Conservation (phyloP, 1,140 invertebrate species). For the Drosophila pseudoananassae region DNA sequence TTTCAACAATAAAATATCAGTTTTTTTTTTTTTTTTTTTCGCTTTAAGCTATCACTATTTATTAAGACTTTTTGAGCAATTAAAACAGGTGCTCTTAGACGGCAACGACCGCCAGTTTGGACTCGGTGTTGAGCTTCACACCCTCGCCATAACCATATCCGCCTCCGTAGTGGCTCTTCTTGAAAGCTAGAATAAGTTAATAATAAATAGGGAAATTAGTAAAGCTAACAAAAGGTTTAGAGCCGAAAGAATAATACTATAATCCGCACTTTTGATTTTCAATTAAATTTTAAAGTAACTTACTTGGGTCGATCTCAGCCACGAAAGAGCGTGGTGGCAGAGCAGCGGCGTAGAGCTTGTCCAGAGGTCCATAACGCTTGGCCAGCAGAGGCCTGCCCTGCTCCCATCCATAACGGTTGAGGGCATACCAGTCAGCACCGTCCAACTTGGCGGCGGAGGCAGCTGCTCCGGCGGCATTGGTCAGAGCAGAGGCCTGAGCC, state of each 20-base stretch:
- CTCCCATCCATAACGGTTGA: slow-evolving; percentile 75
- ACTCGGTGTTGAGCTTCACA: slow-evolving; percentile 51
- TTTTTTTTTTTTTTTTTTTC: slow-evolving; percentile 1
- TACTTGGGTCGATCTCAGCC: slow-evolving; percentile 76
- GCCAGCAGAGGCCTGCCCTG: slow-evolving; percentile 68
- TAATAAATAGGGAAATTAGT: slow-evolving; percentile 10
- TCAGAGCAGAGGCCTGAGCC: slow-evolving; percentile 72
- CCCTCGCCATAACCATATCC: slow-evolving; percentile 57
- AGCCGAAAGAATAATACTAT: no score
- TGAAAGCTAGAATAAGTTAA: slow-evolving; percentile 49
- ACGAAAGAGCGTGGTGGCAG: slow-evolving; percentile 78
- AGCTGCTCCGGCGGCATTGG: slow-evolving; percentile 72
- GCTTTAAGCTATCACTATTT: slow-evolving; percentile 75
- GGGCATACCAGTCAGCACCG: slow-evolving; percentile 52
- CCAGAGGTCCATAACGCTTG: slow-evolving; percentile 64
- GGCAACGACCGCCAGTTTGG: slow-evolving; percentile 57
- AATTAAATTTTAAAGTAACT: slow-evolving; percentile 24
- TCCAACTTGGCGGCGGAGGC: slow-evolving; percentile 74
- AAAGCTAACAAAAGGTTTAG: not conserved
- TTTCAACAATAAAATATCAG: not conserved
- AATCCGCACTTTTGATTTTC: no score
- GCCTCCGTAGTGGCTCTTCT: slow-evolving; percentile 63
- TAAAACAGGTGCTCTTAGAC: slow-evolving; percentile 44
- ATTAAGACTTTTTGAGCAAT: slow-evolving; percentile 58
- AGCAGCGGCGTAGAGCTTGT: slow-evolving; percentile 67